Evolutionary conservation across 2,888 invertebrate species (phyloP).

Genomic region (Slavum lentiscoides): DNA sequence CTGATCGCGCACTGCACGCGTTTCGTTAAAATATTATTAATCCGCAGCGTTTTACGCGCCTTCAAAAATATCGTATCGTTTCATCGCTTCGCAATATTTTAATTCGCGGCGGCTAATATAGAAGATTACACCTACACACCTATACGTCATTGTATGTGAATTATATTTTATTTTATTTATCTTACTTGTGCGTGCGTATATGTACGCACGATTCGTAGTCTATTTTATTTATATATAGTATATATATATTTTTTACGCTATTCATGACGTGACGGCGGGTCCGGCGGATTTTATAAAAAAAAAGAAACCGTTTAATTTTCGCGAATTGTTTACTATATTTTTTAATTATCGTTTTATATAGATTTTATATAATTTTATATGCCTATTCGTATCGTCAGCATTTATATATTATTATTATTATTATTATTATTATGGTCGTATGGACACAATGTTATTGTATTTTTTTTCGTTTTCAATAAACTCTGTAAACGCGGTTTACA

Average conservation of each 20-base stretch:
- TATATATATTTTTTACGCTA: conserved; percentile 2
- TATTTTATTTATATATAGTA: neutral
- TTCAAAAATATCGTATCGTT: too few species aligned
- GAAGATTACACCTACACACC: too few species aligned
- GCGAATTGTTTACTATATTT: neutral
- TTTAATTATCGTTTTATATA: too few species aligned
- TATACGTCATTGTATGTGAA: neutral
- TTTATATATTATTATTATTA: neutral
- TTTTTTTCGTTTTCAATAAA: neutral
- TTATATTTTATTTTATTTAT: neutral
- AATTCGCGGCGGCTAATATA: too few species aligned
- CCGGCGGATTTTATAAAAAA: too few species aligned
- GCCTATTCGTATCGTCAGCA: neutral
- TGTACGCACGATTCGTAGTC: neutral
- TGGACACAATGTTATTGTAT: neutral
- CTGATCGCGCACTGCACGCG: too few species aligned
- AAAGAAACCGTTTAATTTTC: neutral
- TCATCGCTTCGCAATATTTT: too few species aligned
- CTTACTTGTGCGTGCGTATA: neutral
- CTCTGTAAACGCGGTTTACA: neutral
- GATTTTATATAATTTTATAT: neutral
- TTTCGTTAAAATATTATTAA: too few species aligned
- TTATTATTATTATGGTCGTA: too few species aligned
- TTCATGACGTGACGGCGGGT: neutral
- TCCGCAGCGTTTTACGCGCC: too few species aligned